Conservation (phyloP, 1,140 invertebrate genomes). For the Drosophila teissieri region DNA sequence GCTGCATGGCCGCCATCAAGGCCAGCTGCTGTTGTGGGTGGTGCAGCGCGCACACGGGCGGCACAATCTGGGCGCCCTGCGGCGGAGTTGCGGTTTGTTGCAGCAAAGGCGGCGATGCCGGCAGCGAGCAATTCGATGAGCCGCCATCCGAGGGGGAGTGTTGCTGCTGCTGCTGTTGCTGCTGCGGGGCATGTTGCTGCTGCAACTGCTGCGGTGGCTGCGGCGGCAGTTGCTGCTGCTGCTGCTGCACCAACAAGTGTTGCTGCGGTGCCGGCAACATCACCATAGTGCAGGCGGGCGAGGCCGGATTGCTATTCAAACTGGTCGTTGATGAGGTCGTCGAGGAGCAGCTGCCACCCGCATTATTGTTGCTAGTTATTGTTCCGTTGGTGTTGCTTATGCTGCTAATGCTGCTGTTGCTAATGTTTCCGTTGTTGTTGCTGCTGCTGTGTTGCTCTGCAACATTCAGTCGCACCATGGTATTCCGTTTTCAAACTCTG, state of each 20-base stretch:
- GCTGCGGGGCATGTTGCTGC: conserved; percentile 40
- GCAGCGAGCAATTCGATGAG: conserved; percentile 67
- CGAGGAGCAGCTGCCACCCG: conserved; percentile 61
- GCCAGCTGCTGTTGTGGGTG: conserved; percentile 82
- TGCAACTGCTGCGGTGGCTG: conserved; percentile 27
- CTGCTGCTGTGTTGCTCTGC: conserved; percentile 63
- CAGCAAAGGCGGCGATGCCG: conserved; percentile 72
- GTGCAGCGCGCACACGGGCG: conserved; percentile 79
- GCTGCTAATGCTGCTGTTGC: conserved; percentile 40
- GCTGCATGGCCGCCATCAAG: conserved; percentile 78
- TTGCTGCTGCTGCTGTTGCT: conserved; percentile 49
- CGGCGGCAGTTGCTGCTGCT: conserved; percentile 33
- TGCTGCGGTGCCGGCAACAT: conserved; percentile 65
- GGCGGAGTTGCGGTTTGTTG: conserved; percentile 76
- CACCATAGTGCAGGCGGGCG: conserved; percentile 63
- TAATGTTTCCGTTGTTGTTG: conserved; percentile 35
- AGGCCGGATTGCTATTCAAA: conserved; percentile 63
- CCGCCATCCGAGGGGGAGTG: conserved; percentile 68
- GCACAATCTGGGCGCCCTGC: conserved; percentile 75
- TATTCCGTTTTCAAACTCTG: conserved; percentile 35
- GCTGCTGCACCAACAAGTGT: conserved; percentile 40
- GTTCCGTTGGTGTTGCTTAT: conserved; percentile 41
- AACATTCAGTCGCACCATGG: conserved; percentile 82
- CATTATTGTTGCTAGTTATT: conserved; percentile 56
- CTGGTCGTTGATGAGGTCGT: conserved; percentile 69